phyloP scores from a whole-genome alignment of 2,888 invertebrate species.

The Tupiocoris notatus region DNA sequence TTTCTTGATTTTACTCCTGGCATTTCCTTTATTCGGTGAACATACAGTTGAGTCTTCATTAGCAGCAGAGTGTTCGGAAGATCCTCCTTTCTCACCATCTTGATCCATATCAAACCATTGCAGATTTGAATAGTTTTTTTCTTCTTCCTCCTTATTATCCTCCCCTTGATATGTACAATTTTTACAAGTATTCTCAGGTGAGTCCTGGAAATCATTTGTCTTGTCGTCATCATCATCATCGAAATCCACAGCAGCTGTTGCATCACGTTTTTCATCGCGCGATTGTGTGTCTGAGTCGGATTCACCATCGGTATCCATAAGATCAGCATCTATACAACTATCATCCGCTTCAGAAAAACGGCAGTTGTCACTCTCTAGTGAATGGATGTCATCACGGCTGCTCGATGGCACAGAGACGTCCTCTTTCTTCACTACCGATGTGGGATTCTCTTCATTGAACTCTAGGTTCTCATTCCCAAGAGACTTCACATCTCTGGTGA shows the following conservation, averaged over 20 bases:
- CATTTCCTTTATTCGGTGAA: background rate
- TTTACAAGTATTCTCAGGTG: constrained; percentile 2
- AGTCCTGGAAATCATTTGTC: background rate
- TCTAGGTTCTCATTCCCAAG: constrained; percentile 4
- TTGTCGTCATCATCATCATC: constrained; percentile 25
- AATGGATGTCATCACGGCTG: constrained; percentile 10
- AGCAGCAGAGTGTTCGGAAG: background rate
- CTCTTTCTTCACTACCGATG: background rate
- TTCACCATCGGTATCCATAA: constrained; percentile 55
- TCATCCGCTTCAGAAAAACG: constrained; percentile 47
- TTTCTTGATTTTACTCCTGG: background rate
- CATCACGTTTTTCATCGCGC: constrained; percentile 7
- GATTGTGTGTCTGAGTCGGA: constrained; percentile 34
- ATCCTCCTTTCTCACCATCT: constrained; percentile 20
- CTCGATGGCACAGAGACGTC: constrained; percentile 11
- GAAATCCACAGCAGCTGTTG: background rate
- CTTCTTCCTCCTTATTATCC: background rate
- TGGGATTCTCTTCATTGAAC: background rate
- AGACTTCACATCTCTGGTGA: constrained; percentile 10
- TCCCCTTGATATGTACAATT: constrained; percentile 8
- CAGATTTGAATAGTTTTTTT: constrained; percentile 7
- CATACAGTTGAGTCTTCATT: background rate
- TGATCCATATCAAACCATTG: constrained; percentile 28
- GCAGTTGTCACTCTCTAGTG: constrained; percentile 42
- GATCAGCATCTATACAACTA: constrained; percentile 52